Evolutionary conservation across 2,113 vertebrate genomes (phyloP).

Genomic region (Polypterus bichir): DNA sequence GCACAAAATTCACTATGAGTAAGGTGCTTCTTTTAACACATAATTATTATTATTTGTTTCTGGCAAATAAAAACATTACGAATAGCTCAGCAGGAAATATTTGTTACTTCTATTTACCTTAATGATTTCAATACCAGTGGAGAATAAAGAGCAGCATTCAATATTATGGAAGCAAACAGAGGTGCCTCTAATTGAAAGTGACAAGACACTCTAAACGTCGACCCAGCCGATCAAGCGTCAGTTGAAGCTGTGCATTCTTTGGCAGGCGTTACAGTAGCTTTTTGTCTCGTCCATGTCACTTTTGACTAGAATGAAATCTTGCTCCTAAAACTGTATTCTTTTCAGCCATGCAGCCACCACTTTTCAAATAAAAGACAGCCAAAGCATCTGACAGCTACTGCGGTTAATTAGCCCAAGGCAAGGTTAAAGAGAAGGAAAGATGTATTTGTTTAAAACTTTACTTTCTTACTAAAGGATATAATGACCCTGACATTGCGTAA

Average conservation of each 20-base stretch:
- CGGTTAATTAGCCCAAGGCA: slow-evolving; percentile 18
- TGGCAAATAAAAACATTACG: no score
- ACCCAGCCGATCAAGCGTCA: slow-evolving; percentile 16
- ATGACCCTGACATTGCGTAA: background rate
- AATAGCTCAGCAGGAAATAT: no score
- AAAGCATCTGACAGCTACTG: slow-evolving; percentile 7
- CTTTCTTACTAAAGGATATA: background rate
- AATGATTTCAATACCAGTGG: no score
- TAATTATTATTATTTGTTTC: no score
- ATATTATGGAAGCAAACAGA: background rate
- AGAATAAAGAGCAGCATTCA: no score
- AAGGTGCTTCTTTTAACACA: no score
- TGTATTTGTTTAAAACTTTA: background rate
- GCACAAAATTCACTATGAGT: no score
- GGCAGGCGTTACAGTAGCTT: slow-evolving; percentile 24
- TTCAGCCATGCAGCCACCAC: slow-evolving; percentile 4
- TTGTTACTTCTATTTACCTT: no score
- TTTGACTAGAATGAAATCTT: slow-evolving; percentile 22
- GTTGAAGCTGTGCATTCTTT: slow-evolving; percentile 9
- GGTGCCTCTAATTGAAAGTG: slow-evolving; percentile 18
- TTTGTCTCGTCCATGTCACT: slow-evolving; percentile 21
- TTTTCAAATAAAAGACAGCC: slow-evolving; percentile 8
- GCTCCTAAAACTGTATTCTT: slow-evolving; percentile 8
- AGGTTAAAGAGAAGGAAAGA: slow-evolving; percentile 17
- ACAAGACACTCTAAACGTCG: slow-evolving; percentile 15